Conservation (phyloP, 2,888 invertebrate genomes). For the Gastrophysa polygoni region DNA sequence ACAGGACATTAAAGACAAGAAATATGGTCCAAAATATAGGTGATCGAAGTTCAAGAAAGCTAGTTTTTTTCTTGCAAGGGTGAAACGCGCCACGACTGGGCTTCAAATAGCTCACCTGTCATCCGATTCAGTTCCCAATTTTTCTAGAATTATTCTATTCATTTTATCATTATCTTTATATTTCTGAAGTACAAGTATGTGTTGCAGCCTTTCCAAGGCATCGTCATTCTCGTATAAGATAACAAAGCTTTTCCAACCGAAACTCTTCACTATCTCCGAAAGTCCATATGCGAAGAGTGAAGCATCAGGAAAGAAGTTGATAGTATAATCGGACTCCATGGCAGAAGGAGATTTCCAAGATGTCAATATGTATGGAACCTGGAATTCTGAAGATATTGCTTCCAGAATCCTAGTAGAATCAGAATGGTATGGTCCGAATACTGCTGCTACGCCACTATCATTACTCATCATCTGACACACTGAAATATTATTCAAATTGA, state of each 20-base stretch:
- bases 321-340: conserved; percentile 60
- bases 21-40: too few relatives aligned
- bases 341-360: conserved; percentile 70
- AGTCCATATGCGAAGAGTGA: conserved; percentile 67
- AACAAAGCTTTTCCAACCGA: conserved; percentile 78
- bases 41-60: too few relatives aligned
- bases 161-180: conserved; percentile 34
- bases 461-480: conserved; percentile 63
- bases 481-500: conserved; percentile 44
- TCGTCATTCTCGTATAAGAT: conserved; percentile 79
- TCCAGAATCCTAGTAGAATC: conserved; percentile 67
- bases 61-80: too few relatives aligned
- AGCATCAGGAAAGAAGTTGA: conserved; percentile 52
- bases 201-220: conserved; percentile 77
- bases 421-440: conserved; percentile 76
- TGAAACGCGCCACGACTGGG: too few relatives aligned
- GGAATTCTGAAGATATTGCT: conserved; percentile 81
- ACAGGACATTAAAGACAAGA: too few relatives aligned
- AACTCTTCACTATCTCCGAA: conserved; percentile 69
- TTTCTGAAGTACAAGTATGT: conserved; percentile 68
- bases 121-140: conserved; percentile 42
- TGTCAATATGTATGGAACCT: conserved; percentile 84
- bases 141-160: conserved; percentile 41
- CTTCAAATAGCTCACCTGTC: too few relatives aligned
- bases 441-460: conserved; percentile 71